These are phyloP conservation scores for Baryphthengus martii DNA, from an alignment of 2,113 vertebrate genomes.

Conservation along the genomic window DNA sequence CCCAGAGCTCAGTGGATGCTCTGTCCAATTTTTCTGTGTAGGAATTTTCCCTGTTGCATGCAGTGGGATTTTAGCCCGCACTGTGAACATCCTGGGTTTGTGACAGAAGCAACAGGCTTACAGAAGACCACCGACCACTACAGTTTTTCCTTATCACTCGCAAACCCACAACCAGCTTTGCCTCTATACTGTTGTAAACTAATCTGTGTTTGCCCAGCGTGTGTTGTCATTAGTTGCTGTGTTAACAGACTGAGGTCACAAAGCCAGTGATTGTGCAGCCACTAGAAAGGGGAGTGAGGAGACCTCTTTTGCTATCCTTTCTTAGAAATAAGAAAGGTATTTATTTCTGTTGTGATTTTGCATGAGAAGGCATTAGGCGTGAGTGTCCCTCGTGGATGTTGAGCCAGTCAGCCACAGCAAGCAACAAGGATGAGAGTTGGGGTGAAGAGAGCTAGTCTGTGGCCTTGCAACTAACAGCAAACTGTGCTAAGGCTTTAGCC, in stretches of 20 bases:
- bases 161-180: not conserved
- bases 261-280: not conserved
- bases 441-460: not conserved
- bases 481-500: not conserved
- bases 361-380: not conserved
- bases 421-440: not conserved
- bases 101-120: not conserved
- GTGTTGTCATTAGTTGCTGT: not conserved
- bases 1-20: not conserved
- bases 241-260: not conserved
- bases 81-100: not conserved
- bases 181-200: not conserved
- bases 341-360: not conserved
- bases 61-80: not conserved
- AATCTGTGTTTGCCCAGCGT: not conserved
- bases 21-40: not conserved
- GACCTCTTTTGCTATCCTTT: not conserved
- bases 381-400: not conserved
- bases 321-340: not conserved
- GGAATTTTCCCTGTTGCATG: not conserved
- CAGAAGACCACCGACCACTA: not conserved
- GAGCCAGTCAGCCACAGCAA: not conserved
- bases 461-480: not conserved
- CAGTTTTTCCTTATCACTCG: not conserved
- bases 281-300: not conserved